phyloP scores from a whole-genome alignment of 2,797 vertebrate genomes.

The Mus spretus region DNA sequence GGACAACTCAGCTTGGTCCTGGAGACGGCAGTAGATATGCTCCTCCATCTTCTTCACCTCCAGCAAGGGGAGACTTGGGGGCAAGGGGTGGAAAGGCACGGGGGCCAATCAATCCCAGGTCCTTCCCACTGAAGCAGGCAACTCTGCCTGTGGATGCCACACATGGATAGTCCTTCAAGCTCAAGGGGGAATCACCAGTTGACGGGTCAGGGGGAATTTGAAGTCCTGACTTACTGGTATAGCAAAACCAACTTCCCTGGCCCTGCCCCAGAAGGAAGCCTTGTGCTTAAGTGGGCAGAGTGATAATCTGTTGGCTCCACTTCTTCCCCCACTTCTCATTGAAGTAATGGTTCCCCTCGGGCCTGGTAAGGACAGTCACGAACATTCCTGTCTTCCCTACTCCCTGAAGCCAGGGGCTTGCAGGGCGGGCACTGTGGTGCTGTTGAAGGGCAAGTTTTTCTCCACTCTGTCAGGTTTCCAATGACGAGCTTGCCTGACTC shows the following conservation, averaged over 20 bases:
- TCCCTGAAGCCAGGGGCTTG: background rate
- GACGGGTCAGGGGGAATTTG: conserved; percentile 15
- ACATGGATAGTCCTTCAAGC: background rate
- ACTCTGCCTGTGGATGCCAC: background rate
- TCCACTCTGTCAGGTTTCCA: background rate
- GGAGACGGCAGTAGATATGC: background rate
- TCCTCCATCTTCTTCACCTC: background rate
- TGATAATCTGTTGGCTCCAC: fast-evolving
- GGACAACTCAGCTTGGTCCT: background rate
- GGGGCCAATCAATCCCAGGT: no score
- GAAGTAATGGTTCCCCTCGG: background rate
- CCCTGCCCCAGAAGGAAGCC: background rate
- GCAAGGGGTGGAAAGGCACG: background rate
- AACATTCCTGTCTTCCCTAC: background rate
- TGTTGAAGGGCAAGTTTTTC: background rate
- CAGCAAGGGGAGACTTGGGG: background rate
- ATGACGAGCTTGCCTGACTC: background rate
- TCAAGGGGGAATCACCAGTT: background rate
- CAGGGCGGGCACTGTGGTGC: background rate
- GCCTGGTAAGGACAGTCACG: background rate
- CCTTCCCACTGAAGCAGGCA: background rate
- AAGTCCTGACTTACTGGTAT: no score
- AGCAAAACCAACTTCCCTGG: background rate
- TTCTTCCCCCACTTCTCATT: background rate
- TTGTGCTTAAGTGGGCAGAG: background rate